Base-by-base conservation (phyloP, 2,113 vertebrate species). In the Australoheros scitulus region DNA sequence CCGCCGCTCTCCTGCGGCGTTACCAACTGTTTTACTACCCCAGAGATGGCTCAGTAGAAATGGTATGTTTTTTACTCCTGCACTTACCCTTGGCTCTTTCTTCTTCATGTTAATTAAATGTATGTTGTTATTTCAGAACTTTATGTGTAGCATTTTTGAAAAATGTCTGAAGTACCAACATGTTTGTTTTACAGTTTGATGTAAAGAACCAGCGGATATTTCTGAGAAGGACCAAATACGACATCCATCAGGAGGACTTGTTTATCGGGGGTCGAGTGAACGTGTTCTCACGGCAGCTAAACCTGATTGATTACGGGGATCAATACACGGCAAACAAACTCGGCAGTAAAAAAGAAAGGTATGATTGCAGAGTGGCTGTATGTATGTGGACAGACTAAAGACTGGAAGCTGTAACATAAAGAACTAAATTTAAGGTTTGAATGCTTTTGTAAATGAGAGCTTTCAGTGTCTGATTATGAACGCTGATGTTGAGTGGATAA, bases 21-120 rank as follows among this genome's bases (percentile, higher is more conserved):
- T 99, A 97, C 56, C 97, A 98, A 32, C 97, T 99, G 56, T 93
- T 99, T 34, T 99, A 93, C 95, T 99, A 99, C 84, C 97, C 97
- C 11, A 97, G 93, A 81, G 97, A 99, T 93, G 91, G 96, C 82
- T 96, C 97, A 2, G 96, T 99, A 82, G 98, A 99, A 94, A 99
- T 99, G 98, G 98, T 99, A 94, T 92, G 81, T 56, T 61, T 61
- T 57, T 52, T 15, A 17, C 34, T 43, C 6, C 41, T 38, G 32
- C 38, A 59, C 4, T 52, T 56, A 36, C n/a, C 24, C 29, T 4
- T 34, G 10, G 29, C 8, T 50, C 36, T 24, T 68, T 22, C 68
- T 8, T 72, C 52, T 32, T 32, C 11, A 11, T 72, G 52, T 52
- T 52, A 52, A n/a, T 55, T 55, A 52, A 72, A 9, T 72, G 17